Evolutionary conservation across 2,888 invertebrate genomes (phyloP).

Genomic region (Metellina segmentata): DNA sequence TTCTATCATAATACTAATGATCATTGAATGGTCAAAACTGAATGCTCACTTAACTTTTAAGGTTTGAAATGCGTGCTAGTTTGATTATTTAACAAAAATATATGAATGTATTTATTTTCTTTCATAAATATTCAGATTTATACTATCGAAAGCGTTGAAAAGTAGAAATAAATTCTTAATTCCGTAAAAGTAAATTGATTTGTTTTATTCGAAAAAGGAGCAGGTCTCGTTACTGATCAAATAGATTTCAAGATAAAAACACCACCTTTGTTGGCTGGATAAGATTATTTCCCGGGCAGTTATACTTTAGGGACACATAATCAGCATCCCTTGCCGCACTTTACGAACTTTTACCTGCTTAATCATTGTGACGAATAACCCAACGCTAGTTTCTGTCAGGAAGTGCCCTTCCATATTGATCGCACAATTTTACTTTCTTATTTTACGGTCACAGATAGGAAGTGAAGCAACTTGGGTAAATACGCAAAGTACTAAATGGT

Average conservation of each 20-base stretch:
- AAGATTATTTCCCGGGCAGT: slow-evolving; percentile 28
- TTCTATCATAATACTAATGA: too few relatives aligned
- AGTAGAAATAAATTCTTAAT: too few relatives aligned
- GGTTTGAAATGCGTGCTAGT: too few relatives aligned
- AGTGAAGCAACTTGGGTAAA: slow-evolving; percentile 15
- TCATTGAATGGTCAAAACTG: too few relatives aligned
- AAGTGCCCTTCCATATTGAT: slow-evolving; percentile 36
- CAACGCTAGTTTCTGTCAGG: slow-evolving; percentile 44
- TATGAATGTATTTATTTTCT: too few relatives aligned
- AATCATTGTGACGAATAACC: slow-evolving; percentile 51
- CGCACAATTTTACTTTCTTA: slow-evolving; percentile 14
- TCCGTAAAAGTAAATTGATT: not conserved
- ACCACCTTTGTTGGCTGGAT: not conserved
- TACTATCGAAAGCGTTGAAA: too few relatives aligned
- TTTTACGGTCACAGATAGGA: slow-evolving; percentile 22
- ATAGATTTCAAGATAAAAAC: not conserved
- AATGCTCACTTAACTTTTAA: too few relatives aligned
- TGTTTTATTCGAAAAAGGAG: not conserved
- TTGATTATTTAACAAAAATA: too few relatives aligned
- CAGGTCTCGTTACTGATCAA: too few relatives aligned
- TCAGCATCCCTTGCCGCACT: slow-evolving; percentile 16
- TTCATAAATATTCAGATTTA: too few relatives aligned
- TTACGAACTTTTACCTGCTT: slow-evolving; percentile 44
- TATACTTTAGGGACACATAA: slow-evolving; percentile 20
- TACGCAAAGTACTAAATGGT: too few relatives aligned